These are phyloP conservation scores for Eupithecia exiguata DNA, from an alignment of 2,888 invertebrate species.

Conservation along the genomic window DNA sequence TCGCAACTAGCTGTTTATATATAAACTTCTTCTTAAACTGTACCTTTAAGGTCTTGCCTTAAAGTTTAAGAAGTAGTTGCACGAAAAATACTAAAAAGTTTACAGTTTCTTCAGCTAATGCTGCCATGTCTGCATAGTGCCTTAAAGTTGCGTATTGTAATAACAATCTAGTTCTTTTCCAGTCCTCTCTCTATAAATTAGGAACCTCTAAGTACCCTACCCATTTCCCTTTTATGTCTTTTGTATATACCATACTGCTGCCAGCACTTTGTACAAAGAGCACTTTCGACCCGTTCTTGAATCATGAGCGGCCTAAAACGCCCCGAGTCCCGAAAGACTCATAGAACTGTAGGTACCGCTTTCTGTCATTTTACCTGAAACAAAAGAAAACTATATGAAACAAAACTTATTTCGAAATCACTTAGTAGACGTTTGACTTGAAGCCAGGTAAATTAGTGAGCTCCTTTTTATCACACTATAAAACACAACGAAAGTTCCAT, in stretches of 20 bases:
- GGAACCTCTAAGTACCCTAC: not conserved
- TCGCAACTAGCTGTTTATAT: no score
- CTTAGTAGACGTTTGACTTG: not conserved
- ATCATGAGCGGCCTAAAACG: conserved; percentile 1
- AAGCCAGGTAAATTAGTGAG: not conserved
- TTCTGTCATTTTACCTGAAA: conserved; percentile 47
- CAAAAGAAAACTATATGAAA: conserved; percentile 17
- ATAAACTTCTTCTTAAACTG: no score
- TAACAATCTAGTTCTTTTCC: not conserved
- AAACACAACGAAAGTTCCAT: no score
- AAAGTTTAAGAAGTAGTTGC: no score
- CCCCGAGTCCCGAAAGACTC: not conserved
- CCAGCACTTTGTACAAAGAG: conserved; percentile 5
- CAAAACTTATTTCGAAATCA: not conserved
- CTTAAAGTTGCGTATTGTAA: not conserved
- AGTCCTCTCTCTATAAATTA: not conserved
- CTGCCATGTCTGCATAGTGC: no score
- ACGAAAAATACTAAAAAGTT: no score
- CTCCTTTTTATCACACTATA: not conserved
- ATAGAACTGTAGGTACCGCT: not conserved
- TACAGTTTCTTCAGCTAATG: no score
- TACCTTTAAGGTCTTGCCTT: no score
- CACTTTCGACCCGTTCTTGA: not conserved
- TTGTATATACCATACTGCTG: not conserved
- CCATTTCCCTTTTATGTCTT: not conserved